Base-by-base conservation (phyloP, 2,888 invertebrate genomes). In the Ochropacha duplaris region DNA sequence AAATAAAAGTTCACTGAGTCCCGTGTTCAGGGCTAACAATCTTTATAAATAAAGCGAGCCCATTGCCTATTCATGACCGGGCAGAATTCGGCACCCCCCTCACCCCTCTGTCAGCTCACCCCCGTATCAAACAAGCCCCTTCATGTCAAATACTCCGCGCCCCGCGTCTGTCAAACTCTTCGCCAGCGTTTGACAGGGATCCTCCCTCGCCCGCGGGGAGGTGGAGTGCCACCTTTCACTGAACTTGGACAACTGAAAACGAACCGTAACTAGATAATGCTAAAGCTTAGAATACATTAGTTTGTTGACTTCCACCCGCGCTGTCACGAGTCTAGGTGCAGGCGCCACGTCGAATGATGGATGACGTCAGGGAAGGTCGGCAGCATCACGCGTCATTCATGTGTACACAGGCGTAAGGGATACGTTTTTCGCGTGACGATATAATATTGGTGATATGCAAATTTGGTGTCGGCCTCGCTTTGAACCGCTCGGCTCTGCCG, bases 91-190 rank as follows among this genome's bases (percentile, higher is more conserved):
- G 31, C 16, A 73, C 84, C 85, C 86, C 85, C 84, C 84, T 83
- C n/a, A n/a, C 83, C 80, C 78, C 80, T 79, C 85, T 83, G 83
- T 77, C 82, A 81, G 84, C 68, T 83, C 84, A 80, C 88, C 89
- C 90, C 90, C 88, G 91, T 90, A 91, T 92, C 91, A 92, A 92
- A 91, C 91, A 90, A 90, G 92, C 91, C 92, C 92, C 92, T 92
- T 92, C 92, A 92, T 90, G 92, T 92, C 92, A 92, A 92, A 92
- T 89, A 90, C 92, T 91, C 91, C 88, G 88, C 90, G 87, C 92
- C 91, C 92, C 90, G 90, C 91, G 92, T 90, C 92, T 92, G 92
- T 92, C 92, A 92, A 92, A 92, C 92, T 92, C 91, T 92, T 91
- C 92, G 90, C 87, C 88, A 90, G 87, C 88, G 90, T 92, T 92